Conservation (phyloP, 2,888 invertebrate species). For the Cremastobaeus sp. region DNA sequence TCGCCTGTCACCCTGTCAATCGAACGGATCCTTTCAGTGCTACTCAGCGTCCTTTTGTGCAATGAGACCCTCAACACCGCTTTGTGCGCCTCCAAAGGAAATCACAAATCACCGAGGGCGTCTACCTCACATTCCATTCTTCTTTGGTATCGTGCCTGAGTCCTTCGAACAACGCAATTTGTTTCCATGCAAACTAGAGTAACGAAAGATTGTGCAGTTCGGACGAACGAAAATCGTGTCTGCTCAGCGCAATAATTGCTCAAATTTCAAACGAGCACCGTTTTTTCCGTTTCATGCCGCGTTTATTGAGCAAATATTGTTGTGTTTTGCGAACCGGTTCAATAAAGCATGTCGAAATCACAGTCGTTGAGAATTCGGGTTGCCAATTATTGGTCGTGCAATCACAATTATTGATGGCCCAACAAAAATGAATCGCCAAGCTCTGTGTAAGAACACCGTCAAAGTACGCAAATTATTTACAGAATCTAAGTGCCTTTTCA, state of each 20-base stretch:
- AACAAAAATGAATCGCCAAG: not conserved
- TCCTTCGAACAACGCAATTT: slow-evolving; percentile 64
- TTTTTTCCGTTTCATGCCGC: not conserved
- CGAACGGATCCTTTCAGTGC: slow-evolving; percentile 63
- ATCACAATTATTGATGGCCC: not conserved
- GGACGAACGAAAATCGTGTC: not conserved
- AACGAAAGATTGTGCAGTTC: too few relatives aligned
- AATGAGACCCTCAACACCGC: slow-evolving; percentile 63
- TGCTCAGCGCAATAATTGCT: not conserved
- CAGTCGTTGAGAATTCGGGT: not conserved
- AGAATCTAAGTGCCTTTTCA: not conserved
- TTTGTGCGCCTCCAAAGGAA: slow-evolving; percentile 73
- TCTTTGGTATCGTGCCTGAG: slow-evolving; percentile 78
- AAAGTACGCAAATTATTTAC: slow-evolving; percentile 13
- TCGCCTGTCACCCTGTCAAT: slow-evolving; percentile 62
- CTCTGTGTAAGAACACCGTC: too few relatives aligned
- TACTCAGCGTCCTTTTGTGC: slow-evolving; percentile 61
- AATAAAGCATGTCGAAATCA: not conserved
- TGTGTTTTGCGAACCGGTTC: not conserved
- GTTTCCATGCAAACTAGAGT: too few relatives aligned
- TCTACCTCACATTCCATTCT: slow-evolving; percentile 70
- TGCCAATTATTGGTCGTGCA: not conserved
- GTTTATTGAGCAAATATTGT: not conserved
- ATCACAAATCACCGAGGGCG: slow-evolving; percentile 73
- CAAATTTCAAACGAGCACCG: too few relatives aligned